Conservation (phyloP, 2,797 vertebrate genomes). For the Perodicticus potto region DNA sequence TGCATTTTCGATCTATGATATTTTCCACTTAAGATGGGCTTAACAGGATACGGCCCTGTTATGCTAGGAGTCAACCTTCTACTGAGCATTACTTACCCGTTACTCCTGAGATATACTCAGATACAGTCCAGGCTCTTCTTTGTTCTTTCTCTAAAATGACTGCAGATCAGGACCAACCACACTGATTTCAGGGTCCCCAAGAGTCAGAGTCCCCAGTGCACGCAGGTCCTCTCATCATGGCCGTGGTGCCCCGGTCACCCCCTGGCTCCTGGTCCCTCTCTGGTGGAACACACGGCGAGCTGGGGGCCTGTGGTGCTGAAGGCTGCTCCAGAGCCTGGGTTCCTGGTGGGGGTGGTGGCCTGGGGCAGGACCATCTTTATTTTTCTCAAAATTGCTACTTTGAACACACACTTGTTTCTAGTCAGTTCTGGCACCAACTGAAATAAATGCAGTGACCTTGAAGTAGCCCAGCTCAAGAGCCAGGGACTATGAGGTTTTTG, state of each 20-base stretch:
- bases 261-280: background rate
- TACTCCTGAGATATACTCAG: background rate
- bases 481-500: background rate
- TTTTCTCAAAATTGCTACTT: background rate
- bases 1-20: background rate
- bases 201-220: background rate
- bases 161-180: background rate
- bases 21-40: background rate
- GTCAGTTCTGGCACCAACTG: background rate
- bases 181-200: background rate
- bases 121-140: background rate
- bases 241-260: background rate
- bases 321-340: background rate
- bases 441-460: background rate
- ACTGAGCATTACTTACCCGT: background rate
- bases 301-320: background rate
- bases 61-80: background rate
- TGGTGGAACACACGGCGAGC: background rate
- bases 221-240: background rate
- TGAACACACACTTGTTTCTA: background rate
- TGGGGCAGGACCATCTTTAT: background rate
- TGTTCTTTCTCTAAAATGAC: background rate
- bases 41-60: background rate
- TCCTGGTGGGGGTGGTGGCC: background rate
- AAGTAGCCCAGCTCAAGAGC: background rate